Conservation (phyloP, 1,140 invertebrate species). For the Panonychus citri region DNA sequence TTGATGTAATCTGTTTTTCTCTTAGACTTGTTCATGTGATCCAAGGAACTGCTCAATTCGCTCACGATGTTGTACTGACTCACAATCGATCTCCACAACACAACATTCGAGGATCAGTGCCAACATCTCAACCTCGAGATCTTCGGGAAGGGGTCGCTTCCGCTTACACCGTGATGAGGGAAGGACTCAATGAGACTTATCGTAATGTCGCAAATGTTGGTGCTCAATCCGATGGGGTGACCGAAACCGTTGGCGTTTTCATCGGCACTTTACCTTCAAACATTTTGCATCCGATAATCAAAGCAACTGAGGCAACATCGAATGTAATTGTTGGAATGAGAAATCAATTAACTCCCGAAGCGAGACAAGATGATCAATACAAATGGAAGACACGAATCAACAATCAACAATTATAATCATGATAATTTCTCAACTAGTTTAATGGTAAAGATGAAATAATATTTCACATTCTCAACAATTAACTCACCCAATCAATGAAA, state of each 20-base stretch:
- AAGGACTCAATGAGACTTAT: constrained; percentile 22
- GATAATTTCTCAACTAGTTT: no score
- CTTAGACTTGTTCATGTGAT: constrained; percentile 14
- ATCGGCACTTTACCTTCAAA: constrained; percentile 70
- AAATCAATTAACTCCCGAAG: constrained; percentile 73
- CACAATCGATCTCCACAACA: constrained; percentile 21
- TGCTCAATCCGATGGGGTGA: constrained; percentile 36
- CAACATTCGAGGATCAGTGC: constrained; percentile 3
- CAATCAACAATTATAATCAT: no score
- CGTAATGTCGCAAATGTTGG: constrained; percentile 6
- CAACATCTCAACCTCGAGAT: constrained; percentile 34
- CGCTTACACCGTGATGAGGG: constrained; percentile 60
- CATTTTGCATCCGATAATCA: constrained; percentile 61
- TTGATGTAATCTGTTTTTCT: no score
- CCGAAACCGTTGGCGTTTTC: constrained; percentile 67
- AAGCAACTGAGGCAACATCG: constrained; percentile 65
- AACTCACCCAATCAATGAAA: no score
- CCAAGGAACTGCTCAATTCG: constrained; percentile 66
- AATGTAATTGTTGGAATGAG: constrained; percentile 76
- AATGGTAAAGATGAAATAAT: no score
- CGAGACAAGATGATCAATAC: constrained; percentile 54
- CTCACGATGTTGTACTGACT: constrained; percentile 83
- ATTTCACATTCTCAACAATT: no score
- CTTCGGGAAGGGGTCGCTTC: constrained; percentile 72
- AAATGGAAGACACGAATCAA: no score